Evolutionary conservation across 2,888 invertebrate genomes (phyloP).

Genomic region (Neuroscelio doddi): DNA sequence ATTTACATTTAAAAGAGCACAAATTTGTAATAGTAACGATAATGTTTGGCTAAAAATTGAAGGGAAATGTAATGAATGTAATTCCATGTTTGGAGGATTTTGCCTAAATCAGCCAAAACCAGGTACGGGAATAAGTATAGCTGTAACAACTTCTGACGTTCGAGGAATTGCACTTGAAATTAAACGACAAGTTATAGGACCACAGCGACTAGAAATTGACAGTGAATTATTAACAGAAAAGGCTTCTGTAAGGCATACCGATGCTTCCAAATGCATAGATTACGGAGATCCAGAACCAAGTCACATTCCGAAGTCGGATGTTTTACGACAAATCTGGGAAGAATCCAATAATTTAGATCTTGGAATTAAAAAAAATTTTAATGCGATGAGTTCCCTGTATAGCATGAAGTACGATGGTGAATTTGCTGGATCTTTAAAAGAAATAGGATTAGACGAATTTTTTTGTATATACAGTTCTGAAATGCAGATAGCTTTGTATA

Average conservation of each 20-base stretch:
- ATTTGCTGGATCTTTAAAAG: too few species aligned
- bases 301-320: neutral
- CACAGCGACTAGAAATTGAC: neutral
- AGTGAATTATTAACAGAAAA: neutral
- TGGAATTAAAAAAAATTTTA: too few species aligned
- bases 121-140: neutral
- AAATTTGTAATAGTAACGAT: too few species aligned
- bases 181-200: neutral
- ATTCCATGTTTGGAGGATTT: too few species aligned
- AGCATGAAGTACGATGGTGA: too few species aligned
- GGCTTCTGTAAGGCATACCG: neutral
- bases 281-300: conserved; percentile 5
- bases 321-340: conserved; percentile 8
- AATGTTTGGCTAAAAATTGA: too few species aligned
- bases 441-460: too few species aligned
- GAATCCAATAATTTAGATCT: conserved; percentile 2
- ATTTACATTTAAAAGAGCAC: neutral
- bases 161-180: neutral
- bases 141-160: neutral
- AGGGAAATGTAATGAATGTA: too few species aligned
- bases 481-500: too few species aligned
- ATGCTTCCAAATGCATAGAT: neutral
- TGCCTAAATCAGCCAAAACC: too few species aligned
- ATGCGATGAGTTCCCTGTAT: too few species aligned
- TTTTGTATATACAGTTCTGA: too few species aligned